These are phyloP conservation scores for Lagocephalus sceleratus DNA, from an alignment of 2,797 vertebrate species.

Conservation along the genomic window DNA sequence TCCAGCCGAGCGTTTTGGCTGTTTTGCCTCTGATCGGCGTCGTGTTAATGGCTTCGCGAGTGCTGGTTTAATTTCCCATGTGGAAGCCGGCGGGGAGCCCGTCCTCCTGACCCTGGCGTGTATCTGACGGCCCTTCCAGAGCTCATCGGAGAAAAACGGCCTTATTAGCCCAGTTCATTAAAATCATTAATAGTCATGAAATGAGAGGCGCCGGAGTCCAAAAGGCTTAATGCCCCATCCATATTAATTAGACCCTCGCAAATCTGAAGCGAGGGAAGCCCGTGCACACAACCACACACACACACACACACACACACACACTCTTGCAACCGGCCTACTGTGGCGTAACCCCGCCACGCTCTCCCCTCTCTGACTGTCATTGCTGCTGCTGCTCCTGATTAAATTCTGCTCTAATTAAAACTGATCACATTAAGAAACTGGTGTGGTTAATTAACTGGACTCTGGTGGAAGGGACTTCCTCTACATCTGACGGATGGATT, in stretches of 20 bases:
- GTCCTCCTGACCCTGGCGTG: constrained; percentile 58
- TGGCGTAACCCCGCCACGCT: constrained; percentile 70
- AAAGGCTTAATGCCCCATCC: constrained; percentile 98
- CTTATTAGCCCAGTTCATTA: constrained; percentile 99
- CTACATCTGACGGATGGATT: constrained; percentile 83
- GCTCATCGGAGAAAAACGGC: constrained; percentile 90
- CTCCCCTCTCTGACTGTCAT: constrained; percentile 31
- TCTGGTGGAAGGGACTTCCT: constrained; percentile 85
- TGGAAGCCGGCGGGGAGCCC: constrained; percentile 22
- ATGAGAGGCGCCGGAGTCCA: constrained; percentile 98
- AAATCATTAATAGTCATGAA: constrained; percentile 99
- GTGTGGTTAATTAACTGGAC: constrained; percentile 99
- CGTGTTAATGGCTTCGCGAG: constrained; percentile 64
- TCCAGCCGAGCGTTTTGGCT: neutral
- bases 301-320: constrained; percentile 25
- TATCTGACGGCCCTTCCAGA: constrained; percentile 82
- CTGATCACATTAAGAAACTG: constrained; percentile 99
- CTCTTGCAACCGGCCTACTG: constrained; percentile 82
- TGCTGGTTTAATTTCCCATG: constrained; percentile 71
- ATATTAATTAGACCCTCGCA: constrained; percentile 98
- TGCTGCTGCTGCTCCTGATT: constrained; percentile 83
- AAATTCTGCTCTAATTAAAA: constrained; percentile 99
- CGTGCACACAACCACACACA: constrained; percentile 26
- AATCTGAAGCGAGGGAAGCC: constrained; percentile 86
- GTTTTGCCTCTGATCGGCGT: constrained; percentile 44